Base-by-base conservation (phyloP, 2,113 vertebrate species). In the Pelecanus crispus region DNA sequence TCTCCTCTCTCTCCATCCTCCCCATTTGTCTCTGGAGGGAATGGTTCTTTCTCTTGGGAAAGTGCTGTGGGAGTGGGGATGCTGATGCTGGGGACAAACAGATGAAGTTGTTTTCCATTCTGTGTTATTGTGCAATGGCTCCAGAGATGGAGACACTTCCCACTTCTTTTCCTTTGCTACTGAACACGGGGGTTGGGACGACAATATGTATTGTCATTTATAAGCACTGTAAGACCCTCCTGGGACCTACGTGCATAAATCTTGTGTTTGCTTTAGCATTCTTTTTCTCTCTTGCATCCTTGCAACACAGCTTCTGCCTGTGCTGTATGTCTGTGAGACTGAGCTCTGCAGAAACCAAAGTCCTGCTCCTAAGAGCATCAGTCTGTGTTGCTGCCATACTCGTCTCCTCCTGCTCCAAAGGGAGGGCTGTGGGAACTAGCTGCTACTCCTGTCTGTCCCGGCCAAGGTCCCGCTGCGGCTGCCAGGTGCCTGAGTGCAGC, bases 201-300 rank as follows among this genome's bases (percentile, higher is more conserved):
- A 96, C 94, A 95, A 95, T 91, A 40, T 40, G 77, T 45, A 94
- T 95, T 96, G 96, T 95, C 83, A 81, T 89, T 96, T 94, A 74
- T 81, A 86, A 94, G 86, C 81, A 16, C 77, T 91, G 50, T 17
- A 81, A 90, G 77, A 89, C 77, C 77, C 95, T 89, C 77, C 77
- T 20, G 93, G 91, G 91, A 96, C 65, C 65, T 74, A 31, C 4
- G 4, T 78, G 65, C 77, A 91, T 95, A 95, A 97, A 96, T 94
- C 83, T 81, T 52, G 47, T 16, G 32, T 71, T 84, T 81, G 80
- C 86, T 89, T 71, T 17, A 78, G 65, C 68, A 26, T 92, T 94
- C 65, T 71, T 86, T 17, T 68, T 52, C 32, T 32, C 75, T 50
- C 62, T 93, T 68, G 58, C 75, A 77, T 77, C 65, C 84, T 92